Evolutionary conservation across 1,140 invertebrate genomes (phyloP).

Genomic region (Aphelinus certus): DNA sequence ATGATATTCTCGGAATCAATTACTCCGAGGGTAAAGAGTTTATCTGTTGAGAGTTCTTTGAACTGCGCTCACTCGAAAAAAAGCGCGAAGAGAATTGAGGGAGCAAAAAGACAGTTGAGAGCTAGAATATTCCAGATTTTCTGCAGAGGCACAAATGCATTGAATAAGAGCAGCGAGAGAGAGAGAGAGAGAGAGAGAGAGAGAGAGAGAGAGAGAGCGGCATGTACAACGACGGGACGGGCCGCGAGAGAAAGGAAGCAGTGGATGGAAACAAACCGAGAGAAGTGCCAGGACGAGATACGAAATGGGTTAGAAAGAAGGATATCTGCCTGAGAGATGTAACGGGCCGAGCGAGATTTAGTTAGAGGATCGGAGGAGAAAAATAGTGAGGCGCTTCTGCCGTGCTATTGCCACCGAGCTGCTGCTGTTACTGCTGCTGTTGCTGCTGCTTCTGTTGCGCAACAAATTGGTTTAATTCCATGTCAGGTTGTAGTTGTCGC

Average conservation of each 20-base stretch:
- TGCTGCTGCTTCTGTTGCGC: constrained; percentile 4
- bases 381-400: background rate
- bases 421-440: background rate
- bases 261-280: background rate
- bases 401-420: background rate
- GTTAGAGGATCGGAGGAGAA: background rate
- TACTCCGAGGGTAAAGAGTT: no score
- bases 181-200: constrained; percentile 10
- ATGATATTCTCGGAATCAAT: no score
- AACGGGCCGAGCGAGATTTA: background rate
- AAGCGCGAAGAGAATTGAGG: background rate
- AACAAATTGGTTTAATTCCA: constrained; percentile 39
- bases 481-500: background rate
- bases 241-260: background rate
- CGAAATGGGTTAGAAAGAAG: no score
- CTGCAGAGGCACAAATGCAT: background rate
- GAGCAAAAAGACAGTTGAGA: background rate
- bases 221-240: background rate
- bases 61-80: background rate
- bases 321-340: no score
- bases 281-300: background rate
- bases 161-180: constrained; percentile 11
- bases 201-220: background rate
- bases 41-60: no score
- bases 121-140: background rate